These are phyloP conservation scores for Sarcophaga carnaria DNA, from an alignment of 2,888 invertebrate genomes.

Conservation along the genomic window DNA sequence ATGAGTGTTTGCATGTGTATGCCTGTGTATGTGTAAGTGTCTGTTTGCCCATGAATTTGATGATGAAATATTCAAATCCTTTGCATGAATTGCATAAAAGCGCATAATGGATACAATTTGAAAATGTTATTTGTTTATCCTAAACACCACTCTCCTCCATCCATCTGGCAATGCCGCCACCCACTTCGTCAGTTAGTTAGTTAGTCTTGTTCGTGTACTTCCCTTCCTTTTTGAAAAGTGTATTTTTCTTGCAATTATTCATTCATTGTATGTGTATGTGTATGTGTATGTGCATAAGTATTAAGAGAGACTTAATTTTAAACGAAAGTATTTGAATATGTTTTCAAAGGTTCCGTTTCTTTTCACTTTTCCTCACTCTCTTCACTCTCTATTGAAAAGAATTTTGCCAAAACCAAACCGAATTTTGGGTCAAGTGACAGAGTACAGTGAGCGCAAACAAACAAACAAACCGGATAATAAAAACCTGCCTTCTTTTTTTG, in stretches of 20 bases:
- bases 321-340: constrained; percentile 1
- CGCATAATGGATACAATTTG: background rate
- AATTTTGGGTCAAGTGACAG: background rate
- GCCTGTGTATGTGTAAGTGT: no score
- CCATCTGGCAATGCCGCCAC: background rate
- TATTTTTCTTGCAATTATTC: background rate
- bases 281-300: background rate
- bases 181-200: background rate
- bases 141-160: background rate
- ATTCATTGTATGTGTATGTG: background rate
- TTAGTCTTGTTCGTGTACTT: background rate
- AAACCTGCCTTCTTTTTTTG: background rate
- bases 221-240: background rate
- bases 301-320: background rate
- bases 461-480: background rate
- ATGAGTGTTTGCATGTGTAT: background rate
- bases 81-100: background rate
- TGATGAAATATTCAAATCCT: background rate
- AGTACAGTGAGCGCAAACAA: background rate
- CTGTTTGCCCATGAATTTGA: no score
- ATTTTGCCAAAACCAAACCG: background rate
- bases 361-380: background rate
- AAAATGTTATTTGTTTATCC: background rate
- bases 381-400: background rate
- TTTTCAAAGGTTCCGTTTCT: background rate